Evolutionary conservation across 1,140 invertebrate species (phyloP).

Genomic region (Aphelenchoides besseyi): DNA sequence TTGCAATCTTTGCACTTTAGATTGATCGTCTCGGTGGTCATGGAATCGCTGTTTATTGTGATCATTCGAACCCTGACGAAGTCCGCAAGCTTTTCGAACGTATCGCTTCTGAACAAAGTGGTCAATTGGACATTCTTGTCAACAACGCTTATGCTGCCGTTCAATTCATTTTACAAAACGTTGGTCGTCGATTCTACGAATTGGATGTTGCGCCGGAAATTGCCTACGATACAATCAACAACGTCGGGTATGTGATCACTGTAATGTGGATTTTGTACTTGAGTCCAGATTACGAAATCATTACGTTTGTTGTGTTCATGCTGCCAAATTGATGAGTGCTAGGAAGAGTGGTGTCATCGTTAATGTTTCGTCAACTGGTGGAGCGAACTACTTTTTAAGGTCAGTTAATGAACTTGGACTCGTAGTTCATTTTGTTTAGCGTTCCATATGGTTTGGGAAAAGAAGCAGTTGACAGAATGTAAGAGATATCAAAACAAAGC

Average conservation of each 20-base stretch:
- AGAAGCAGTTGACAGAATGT: constrained; percentile 58
- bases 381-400: constrained; percentile 63
- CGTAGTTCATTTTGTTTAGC: no score
- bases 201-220: not conserved
- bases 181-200: not conserved
- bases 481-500: no score
- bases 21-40: constrained; percentile 1
- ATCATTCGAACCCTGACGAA: constrained; percentile 14
- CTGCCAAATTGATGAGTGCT: constrained; percentile 31
- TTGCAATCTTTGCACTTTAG: not conserved
- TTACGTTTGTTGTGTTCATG: constrained; percentile 23
- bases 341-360: constrained; percentile 61
- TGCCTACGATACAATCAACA: not conserved
- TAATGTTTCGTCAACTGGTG: constrained; percentile 63
- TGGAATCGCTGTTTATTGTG: constrained; percentile 7
- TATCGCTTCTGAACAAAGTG: not conserved
- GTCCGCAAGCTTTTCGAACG: constrained; percentile 12
- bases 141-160: constrained; percentile 13
- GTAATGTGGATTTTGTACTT: not conserved
- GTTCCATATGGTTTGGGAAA: constrained; percentile 64
- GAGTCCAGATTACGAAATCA: not conserved
- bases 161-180: not conserved
- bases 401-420: no score
- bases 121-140: constrained; percentile 13
- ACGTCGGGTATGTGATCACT: constrained; percentile 2